A percentile compares a stretch with the other conserved stretches of the same genome.
phyloP scores from a whole-genome alignment of 2,888 invertebrate species.

The Phoronis australis region DNA sequence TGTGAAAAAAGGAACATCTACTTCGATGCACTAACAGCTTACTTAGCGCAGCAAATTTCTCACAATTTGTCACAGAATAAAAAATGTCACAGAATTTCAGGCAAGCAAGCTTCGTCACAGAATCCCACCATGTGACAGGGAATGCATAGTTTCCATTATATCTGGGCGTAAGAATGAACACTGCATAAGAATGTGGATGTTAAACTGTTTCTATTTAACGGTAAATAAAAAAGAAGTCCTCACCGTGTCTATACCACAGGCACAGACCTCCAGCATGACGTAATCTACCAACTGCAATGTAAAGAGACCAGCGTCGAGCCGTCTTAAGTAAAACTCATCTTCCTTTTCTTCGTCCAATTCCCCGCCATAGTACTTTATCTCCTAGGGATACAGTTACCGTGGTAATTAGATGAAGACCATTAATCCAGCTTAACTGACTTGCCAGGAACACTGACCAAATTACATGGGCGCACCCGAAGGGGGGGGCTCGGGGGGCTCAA shows the following conservation, averaged over 20 bases:
- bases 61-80: no score
- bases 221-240: constrained; percentile 14
- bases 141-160: neutral
- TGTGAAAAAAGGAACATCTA: no score
- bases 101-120: no score
- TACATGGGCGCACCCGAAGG: no score
- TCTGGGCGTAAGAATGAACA: neutral
- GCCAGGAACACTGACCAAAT: no score
- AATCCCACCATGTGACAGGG: no score
- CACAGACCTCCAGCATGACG: constrained; percentile 58
- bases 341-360: constrained; percentile 69
- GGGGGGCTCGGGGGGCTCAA: no score
- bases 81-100: no score
- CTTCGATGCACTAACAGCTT: no score
- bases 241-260: constrained; percentile 53
- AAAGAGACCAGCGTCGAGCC: constrained; percentile 91
- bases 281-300: constrained; percentile 92
- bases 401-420: neutral
- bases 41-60: no score
- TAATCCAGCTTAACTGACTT: neutral
- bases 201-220: neutral
- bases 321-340: constrained; percentile 80
- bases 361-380: constrained; percentile 35
- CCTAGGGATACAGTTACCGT: no score
- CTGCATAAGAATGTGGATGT: neutral